These are phyloP conservation scores for Takifugu bimaculatus DNA, from an alignment of 2,113 vertebrate species.

Conservation along the genomic window DNA sequence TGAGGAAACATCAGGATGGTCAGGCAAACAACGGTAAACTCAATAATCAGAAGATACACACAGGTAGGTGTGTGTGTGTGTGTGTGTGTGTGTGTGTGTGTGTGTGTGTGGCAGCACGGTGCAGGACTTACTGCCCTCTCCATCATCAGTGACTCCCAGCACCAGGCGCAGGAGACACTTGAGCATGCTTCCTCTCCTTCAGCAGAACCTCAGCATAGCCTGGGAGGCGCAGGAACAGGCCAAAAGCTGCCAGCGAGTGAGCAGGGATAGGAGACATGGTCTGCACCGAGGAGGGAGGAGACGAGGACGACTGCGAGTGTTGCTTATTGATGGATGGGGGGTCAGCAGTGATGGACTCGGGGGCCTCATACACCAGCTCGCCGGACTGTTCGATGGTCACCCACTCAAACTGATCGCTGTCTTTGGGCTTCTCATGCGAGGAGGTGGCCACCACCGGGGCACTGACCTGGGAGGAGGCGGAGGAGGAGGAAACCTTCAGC, in stretches of 20 bases:
- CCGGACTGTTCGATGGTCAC: constrained; percentile 98
- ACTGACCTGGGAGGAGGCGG: constrained; percentile 81
- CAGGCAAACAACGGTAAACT: too few species aligned
- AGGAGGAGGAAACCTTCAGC: neutral
- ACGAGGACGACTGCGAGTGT: constrained; percentile 58
- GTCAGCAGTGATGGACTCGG: constrained; percentile 91
- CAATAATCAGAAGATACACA: neutral
- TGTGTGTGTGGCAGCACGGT: too few species aligned
- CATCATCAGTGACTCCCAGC: constrained; percentile 96
- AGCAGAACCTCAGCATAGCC: constrained; percentile 97
- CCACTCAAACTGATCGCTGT: constrained; percentile 99
- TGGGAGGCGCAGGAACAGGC: constrained; percentile 94
- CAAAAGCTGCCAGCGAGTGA: constrained; percentile 96
- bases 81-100: too few species aligned
- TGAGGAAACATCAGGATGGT: constrained; percentile 31
- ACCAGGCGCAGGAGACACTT: constrained; percentile 97
- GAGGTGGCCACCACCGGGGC: constrained; percentile 89
- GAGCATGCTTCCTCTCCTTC: constrained; percentile 97
- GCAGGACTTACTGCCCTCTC: constrained; percentile 93
- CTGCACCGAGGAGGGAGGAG: constrained; percentile 81
- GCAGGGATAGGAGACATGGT: constrained; percentile 97
- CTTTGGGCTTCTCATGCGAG: constrained; percentile 95
- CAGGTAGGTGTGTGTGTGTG: too few species aligned
- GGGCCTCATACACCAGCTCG: constrained; percentile 94
- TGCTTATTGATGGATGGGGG: constrained; percentile 88